Percentiles rank a stretch among this genome's conserved stretches.
phyloP scores from a whole-genome alignment of 2,797 vertebrate species.

The Etheostoma nigrum region DNA sequence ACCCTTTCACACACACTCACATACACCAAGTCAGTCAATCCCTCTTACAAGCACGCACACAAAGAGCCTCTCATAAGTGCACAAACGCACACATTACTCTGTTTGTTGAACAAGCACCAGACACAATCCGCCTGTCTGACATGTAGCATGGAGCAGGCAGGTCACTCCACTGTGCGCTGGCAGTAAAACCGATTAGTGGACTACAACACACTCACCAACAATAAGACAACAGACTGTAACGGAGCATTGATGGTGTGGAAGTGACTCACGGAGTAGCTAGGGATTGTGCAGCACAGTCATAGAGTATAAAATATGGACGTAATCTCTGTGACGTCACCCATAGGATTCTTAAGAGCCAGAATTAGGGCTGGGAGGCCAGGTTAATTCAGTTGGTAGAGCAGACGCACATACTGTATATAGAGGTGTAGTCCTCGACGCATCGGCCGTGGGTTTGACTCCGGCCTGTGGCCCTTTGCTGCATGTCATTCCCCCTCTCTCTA shows the following conservation, averaged over 20 bases:
- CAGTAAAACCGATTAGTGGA: slow-evolving; percentile 44
- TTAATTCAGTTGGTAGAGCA: no score
- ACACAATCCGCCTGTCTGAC: slow-evolving; percentile 47
- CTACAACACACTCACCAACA: slow-evolving; percentile 27
- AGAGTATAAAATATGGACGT: neutral
- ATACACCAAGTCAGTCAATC: slow-evolving; percentile 25
- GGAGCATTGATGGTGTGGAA: neutral
- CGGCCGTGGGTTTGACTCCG: no score
- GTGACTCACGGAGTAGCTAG: slow-evolving; percentile 2
- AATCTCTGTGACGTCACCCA: neutral
- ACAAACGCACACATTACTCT: slow-evolving; percentile 37
- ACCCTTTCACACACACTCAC: slow-evolving; percentile 18
- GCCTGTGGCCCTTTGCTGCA: no score
- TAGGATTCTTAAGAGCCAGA: neutral
- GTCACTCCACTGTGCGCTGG: slow-evolving; percentile 33
- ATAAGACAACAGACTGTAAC: slow-evolving; percentile 20
- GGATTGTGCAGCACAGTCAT: neutral
- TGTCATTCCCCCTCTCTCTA: no score
- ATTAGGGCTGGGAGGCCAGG: neutral
- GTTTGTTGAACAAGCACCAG: slow-evolving; percentile 48
- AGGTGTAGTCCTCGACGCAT: no score
- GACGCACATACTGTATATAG: no score
- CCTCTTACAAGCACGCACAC: slow-evolving; percentile 33
- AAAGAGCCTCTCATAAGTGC: slow-evolving; percentile 48
- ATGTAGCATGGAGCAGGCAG: slow-evolving; percentile 34